Percentiles rank a stretch among this genome's conserved stretches.
These are phyloP conservation scores for Eriocheir sinensis DNA, from an alignment of 1,140 invertebrate genomes.

Conservation along the genomic window DNA sequence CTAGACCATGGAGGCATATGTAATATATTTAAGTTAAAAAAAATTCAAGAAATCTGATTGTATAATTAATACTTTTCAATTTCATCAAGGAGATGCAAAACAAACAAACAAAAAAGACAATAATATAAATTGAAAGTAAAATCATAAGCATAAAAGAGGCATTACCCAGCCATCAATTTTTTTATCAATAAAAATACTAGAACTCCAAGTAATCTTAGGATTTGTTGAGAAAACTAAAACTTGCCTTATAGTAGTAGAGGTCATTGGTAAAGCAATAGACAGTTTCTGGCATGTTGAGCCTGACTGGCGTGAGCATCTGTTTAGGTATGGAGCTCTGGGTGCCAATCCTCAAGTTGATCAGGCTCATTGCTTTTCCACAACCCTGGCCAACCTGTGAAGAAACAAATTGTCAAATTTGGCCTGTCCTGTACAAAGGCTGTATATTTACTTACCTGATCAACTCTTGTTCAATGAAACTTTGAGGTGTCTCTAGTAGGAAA, in stretches of 20 bases:
- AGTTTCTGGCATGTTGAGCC: background rate
- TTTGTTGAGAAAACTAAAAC: background rate
- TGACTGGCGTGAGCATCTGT: background rate
- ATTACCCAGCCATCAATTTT: background rate
- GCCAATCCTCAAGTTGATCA: background rate
- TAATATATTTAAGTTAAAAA: no score
- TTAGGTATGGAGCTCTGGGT: background rate
- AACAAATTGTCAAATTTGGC: no score
- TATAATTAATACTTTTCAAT: background rate
- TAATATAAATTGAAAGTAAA: background rate
- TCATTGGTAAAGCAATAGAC: background rate
- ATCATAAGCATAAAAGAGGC: no score
- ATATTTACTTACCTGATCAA: no score
- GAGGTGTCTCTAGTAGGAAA: no score
- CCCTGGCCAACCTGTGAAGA: background rate
- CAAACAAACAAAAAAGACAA: background rate
- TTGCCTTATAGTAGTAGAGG: conserved; percentile 1
- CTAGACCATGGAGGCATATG: no score
- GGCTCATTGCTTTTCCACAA: background rate
- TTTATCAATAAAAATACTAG: background rate
- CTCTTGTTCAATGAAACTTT: no score
- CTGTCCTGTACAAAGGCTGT: background rate
- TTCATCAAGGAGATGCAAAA: background rate
- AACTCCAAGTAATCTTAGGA: background rate
- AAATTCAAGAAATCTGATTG: no score